Conservation (phyloP, 2,113 vertebrate genomes). For the Protobothrops mucrosquamatus region DNA sequence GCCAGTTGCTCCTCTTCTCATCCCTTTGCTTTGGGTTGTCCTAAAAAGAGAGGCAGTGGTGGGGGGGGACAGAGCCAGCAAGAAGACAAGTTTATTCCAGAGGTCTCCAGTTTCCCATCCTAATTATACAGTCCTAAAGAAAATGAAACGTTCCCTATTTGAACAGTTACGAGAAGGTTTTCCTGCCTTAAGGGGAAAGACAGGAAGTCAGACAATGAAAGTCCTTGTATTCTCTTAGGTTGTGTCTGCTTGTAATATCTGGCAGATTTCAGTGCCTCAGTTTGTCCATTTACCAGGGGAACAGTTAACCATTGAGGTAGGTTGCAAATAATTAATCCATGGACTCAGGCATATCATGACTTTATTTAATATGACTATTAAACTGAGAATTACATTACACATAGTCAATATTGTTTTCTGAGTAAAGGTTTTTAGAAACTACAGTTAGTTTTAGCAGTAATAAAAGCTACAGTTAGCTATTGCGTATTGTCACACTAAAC, state of each 20-base stretch:
- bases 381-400: not conserved
- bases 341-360: not conserved
- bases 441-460: not conserved
- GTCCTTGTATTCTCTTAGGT: not conserved
- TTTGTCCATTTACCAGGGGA: not conserved
- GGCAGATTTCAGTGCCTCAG: not conserved
- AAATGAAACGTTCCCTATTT: not conserved
- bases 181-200: not conserved
- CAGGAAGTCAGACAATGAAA: not conserved
- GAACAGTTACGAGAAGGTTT: not conserved
- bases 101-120: not conserved
- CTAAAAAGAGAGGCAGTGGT: too few species aligned
- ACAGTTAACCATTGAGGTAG: not conserved
- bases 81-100: not conserved
- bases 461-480: not conserved
- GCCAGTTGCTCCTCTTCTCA: not conserved
- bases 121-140: not conserved
- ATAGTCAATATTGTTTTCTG: not conserved
- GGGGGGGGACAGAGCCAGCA: not conserved
- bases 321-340: not conserved
- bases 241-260: not conserved
- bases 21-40: not conserved
- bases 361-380: not conserved
- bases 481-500: not conserved
- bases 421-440: not conserved